Conservation (phyloP, 2,797 vertebrate species). For the Ibycter americanus region DNA sequence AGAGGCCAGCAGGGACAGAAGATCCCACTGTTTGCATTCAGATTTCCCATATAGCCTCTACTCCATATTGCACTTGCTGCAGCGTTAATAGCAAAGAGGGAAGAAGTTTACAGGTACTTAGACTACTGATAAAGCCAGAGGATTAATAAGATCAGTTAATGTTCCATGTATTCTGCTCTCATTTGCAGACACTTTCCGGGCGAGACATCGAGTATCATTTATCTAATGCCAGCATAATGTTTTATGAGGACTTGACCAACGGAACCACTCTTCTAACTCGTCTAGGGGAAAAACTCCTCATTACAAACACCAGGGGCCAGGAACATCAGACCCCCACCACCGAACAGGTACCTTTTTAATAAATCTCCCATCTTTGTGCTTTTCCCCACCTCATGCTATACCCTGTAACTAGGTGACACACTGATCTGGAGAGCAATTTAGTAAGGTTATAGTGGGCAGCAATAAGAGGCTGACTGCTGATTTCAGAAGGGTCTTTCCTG, state of each 20-base stretch:
- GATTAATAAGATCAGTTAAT: neutral
- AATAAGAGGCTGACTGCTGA: neutral
- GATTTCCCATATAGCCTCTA: neutral
- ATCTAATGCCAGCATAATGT: slow-evolving; percentile 72
- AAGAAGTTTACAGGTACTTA: neutral
- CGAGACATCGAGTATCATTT: slow-evolving; percentile 91
- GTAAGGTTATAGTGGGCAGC: neutral
- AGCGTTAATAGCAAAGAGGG: neutral
- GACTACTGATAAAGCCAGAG: neutral
- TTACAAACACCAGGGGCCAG: slow-evolving; percentile 58
- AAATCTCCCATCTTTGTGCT: neutral
- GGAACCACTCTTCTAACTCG: slow-evolving; percentile 81
- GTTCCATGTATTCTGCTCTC: neutral
- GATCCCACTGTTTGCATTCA: neutral
- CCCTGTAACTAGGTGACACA: accelerated
- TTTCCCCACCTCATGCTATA: neutral
- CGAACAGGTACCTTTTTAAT: slow-evolving; percentile 24
- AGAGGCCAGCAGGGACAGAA: neutral
- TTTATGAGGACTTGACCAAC: slow-evolving; percentile 83
- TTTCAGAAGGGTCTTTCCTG: neutral
- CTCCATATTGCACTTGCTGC: neutral
- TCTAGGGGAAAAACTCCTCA: slow-evolving; percentile 81
- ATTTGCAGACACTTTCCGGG: slow-evolving; percentile 83
- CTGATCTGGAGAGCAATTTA: neutral
- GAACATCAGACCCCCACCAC: neutral